phyloP scores from a whole-genome alignment of 2,797 vertebrate genomes.

The Aldrovandia affinis region DNA sequence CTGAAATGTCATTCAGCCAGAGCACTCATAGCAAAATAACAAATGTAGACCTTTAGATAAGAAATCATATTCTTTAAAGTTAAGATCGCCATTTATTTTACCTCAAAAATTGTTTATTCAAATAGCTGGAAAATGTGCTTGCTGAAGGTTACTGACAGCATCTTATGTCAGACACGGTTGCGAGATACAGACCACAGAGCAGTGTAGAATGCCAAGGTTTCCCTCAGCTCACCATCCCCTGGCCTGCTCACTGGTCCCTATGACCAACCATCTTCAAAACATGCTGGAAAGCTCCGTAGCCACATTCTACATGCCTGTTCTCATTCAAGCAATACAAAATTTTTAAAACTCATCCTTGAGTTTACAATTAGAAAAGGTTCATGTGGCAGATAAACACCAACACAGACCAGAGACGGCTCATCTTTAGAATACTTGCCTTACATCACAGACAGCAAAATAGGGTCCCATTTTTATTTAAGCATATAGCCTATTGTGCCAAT shows the following conservation, averaged over 20 bases:
- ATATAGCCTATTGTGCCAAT: no score
- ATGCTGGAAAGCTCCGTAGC: background rate
- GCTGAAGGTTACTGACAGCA: background rate
- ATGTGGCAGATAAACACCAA: background rate
- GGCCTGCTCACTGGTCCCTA: background rate
- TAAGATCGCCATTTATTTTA: background rate
- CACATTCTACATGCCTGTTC: no score
- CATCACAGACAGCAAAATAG: no score
- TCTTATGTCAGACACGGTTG: background rate
- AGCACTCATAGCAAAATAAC: background rate
- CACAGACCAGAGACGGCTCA: background rate
- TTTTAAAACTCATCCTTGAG: background rate
- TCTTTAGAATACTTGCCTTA: background rate
- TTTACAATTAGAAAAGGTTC: background rate
- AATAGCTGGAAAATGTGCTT: background rate
- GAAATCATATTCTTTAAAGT: constrained; percentile 3
- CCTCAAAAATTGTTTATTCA: no score
- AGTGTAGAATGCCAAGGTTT: background rate
- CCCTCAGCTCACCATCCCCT: background rate
- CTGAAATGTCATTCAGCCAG: background rate
- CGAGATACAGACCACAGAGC: background rate
- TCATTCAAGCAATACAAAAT: background rate
- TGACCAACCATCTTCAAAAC: background rate
- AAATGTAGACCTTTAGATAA: background rate
- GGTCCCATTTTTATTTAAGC: background rate